phyloP scores from a whole-genome alignment of 2,888 invertebrate species.

The Coelinius sp. region DNA sequence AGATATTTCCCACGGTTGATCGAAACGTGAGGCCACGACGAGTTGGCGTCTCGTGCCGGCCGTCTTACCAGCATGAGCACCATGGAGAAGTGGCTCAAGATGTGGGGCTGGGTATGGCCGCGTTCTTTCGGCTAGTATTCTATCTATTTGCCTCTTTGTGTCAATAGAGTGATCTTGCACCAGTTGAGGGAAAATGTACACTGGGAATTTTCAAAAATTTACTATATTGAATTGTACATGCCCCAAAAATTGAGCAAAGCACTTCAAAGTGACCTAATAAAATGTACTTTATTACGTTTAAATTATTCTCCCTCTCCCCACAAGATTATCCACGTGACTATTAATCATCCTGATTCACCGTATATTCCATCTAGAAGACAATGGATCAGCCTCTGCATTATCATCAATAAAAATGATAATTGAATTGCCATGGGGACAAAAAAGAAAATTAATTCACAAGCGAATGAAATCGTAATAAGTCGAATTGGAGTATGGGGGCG shows the following conservation, averaged over 20 bases:
- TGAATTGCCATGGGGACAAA: slow-evolving; percentile 1
- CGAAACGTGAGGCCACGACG: slow-evolving; percentile 41
- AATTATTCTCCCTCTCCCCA: background rate
- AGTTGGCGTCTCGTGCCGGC: slow-evolving; percentile 28
- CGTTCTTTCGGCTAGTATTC: slow-evolving; percentile 3
- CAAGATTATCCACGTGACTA: background rate
- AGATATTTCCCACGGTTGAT: slow-evolving; percentile 51
- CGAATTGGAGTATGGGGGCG: slow-evolving; percentile 7
- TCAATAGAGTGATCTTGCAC: background rate
- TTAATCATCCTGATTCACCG: background rate
- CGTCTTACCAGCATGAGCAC: slow-evolving; percentile 16
- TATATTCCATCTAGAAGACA: slow-evolving; percentile 19
- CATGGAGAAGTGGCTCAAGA: slow-evolving; percentile 4
- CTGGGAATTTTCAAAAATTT: background rate
- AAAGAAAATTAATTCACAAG: background rate
- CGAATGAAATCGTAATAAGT: slow-evolving; percentile 9
- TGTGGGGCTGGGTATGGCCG: background rate
- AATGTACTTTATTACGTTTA: background rate
- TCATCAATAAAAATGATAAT: slow-evolving; percentile 15
- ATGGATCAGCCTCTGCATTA: slow-evolving; percentile 1
- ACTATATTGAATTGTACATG: background rate
- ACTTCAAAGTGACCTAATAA: background rate
- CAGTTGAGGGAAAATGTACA: background rate
- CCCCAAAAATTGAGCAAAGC: background rate
- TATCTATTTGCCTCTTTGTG: background rate